Percentiles rank a stretch among this genome's conserved stretches.
Conservation (phyloP, 2,888 invertebrate species). For the Agonum fuliginosum region DNA sequence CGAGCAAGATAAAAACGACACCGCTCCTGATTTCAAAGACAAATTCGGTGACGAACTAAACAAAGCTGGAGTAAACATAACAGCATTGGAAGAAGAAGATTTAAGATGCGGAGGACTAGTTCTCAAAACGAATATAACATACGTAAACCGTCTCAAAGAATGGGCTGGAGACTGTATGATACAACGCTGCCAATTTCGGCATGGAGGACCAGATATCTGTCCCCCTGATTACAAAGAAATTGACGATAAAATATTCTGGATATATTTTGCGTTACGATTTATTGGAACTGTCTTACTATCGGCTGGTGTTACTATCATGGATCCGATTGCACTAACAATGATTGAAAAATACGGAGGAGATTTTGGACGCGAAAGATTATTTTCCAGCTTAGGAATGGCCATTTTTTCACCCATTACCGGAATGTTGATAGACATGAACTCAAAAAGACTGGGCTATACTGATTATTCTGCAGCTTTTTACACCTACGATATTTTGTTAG, state of each 20-base stretch:
- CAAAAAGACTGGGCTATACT: conserved; percentile 81
- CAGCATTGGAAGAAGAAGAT: conserved; percentile 84
- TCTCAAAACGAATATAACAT: conserved; percentile 80
- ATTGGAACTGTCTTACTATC: conserved; percentile 88
- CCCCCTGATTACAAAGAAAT: conserved; percentile 88
- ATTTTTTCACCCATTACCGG: conserved; percentile 88
- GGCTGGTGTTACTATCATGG: conserved; percentile 91
- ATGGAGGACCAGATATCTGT: conserved; percentile 85
- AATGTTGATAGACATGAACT: conserved; percentile 83
- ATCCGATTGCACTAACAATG: conserved; percentile 90
- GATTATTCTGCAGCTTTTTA: conserved; percentile 94
- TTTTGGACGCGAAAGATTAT: conserved; percentile 86
- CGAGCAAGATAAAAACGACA: conserved; percentile 83
- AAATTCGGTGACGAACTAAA: conserved; percentile 81
- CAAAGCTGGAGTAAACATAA: conserved; percentile 82
- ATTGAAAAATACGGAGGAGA: conserved; percentile 89
- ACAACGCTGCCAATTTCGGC: conserved; percentile 84
- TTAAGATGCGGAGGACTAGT: conserved; percentile 85
- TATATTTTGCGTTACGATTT: conserved; percentile 87
- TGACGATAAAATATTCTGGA: conserved; percentile 86
- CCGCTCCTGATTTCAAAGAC: conserved; percentile 83
- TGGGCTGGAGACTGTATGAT: conserved; percentile 84
- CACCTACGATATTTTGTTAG: conserved; percentile 83
- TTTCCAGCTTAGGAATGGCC: conserved; percentile 89
- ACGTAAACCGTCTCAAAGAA: conserved; percentile 76